Conservation (phyloP, 2,797 vertebrate species). For the Acanthurus leucopareius region DNA sequence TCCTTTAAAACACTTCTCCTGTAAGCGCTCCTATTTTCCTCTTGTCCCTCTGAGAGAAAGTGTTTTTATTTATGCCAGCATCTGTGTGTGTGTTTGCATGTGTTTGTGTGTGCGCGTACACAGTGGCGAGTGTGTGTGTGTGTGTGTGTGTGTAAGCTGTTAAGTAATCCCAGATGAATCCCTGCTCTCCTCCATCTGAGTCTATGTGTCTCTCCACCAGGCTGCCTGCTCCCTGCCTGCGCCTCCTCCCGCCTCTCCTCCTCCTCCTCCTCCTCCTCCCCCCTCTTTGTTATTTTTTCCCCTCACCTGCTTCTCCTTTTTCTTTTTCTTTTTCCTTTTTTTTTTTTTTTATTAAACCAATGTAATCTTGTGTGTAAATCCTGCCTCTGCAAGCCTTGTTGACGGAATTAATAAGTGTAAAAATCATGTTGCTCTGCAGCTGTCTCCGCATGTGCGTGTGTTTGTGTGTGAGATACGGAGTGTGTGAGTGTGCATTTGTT, state of each 20-base stretch:
- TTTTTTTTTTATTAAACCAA: conserved; percentile 72
- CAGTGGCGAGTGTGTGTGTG: conserved; percentile 45
- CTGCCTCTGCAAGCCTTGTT: conserved; percentile 81
- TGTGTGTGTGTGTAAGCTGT: conserved; percentile 79
- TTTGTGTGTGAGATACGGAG: conserved; percentile 28
- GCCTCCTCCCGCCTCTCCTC: conserved; percentile 41
- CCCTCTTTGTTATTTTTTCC: conserved; percentile 62
- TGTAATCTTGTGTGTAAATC: conserved; percentile 86
- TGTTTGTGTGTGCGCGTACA: conserved; percentile 24
- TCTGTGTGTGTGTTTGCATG: conserved; percentile 63
- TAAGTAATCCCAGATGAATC: conserved; percentile 86
- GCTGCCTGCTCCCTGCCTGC: conserved; percentile 65
- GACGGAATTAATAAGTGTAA: conserved; percentile 84
- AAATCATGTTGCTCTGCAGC: conserved; percentile 77
- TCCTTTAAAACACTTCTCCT: conserved; percentile 86
- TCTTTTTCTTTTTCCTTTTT: conserved; percentile 38
- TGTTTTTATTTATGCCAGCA: conserved; percentile 86
- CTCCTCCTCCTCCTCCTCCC: conserved; percentile 31
- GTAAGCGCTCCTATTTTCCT: conserved; percentile 84
- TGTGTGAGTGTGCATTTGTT: conserved; percentile 70
- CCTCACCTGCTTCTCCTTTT: conserved; percentile 44
- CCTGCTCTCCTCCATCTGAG: conserved; percentile 79
- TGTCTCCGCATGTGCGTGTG: conserved; percentile 55
- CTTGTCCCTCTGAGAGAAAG: conserved; percentile 82
- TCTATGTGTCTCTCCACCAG: conserved; percentile 76